Conservation (phyloP, 2,888 invertebrate genomes). For the Drosophila colorata region DNA sequence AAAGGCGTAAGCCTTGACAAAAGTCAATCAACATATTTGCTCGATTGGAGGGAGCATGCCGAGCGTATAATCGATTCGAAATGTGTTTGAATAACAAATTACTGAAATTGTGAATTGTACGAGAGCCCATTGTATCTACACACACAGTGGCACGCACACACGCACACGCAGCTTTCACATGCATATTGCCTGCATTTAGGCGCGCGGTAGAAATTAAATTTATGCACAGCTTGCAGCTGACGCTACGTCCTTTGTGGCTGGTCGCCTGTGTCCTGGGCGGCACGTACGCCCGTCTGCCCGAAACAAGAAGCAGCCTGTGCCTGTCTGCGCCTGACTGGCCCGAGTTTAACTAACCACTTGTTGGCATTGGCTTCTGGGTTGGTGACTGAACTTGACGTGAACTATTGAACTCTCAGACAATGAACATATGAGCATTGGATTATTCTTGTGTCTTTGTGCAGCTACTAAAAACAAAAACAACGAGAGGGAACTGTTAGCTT, state of each 20-base stretch:
- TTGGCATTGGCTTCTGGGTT: slow-evolving; percentile 60
- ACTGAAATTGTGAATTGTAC: slow-evolving; percentile 71
- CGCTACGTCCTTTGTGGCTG: slow-evolving; percentile 20
- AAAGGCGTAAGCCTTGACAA: slow-evolving; percentile 69
- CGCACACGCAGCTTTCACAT: slow-evolving; percentile 11
- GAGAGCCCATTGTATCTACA: slow-evolving; percentile 61
- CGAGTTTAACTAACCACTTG: slow-evolving; percentile 64
- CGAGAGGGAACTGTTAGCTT: neutral
- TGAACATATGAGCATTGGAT: slow-evolving; percentile 55
- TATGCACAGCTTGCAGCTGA: slow-evolving; percentile 62
- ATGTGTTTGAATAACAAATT: slow-evolving; percentile 81
- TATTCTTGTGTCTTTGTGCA: slow-evolving; percentile 34
- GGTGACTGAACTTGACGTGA: slow-evolving; percentile 70
- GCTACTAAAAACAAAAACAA: slow-evolving; percentile 6
- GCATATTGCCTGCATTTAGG: slow-evolving; percentile 56
- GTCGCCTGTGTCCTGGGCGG: neutral
- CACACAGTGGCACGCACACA: slow-evolving; percentile 13
- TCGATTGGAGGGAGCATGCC: slow-evolving; percentile 72
- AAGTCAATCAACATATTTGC: slow-evolving; percentile 81
- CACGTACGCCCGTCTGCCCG: neutral
- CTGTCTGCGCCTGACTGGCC: slow-evolving; percentile 9
- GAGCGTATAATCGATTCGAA: slow-evolving; percentile 79
- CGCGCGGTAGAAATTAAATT: slow-evolving; percentile 63
- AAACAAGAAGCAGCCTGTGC: neutral
- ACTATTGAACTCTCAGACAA: slow-evolving; percentile 76